Evolutionary conservation across 1,140 invertebrate species (phyloP).

Genomic region (Oreohelix idahoensis): DNA sequence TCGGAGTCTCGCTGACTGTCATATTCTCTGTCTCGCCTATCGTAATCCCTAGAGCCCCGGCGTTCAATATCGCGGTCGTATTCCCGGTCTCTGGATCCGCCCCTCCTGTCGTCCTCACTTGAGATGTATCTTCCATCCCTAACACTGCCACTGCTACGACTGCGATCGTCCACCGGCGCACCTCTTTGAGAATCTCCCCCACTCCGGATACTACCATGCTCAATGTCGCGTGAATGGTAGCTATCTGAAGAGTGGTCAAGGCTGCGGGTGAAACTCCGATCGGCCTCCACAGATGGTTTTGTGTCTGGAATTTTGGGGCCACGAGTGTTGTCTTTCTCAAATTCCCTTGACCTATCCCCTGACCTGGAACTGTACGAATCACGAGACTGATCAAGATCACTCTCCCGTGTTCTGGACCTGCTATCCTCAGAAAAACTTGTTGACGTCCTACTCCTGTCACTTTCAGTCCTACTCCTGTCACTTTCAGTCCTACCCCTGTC

Average conservation of each 20-base stretch:
- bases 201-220: not conserved
- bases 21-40: slow-evolving; percentile 20
- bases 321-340: not conserved
- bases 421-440: not conserved
- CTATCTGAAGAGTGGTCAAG: not conserved
- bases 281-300: slow-evolving; percentile 6
- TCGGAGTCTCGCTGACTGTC: slow-evolving; percentile 15
- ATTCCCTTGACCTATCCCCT: not conserved
- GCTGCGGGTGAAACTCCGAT: not conserved
- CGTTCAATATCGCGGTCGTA: not conserved
- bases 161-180: not conserved
- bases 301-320: not conserved
- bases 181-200: slow-evolving; percentile 13
- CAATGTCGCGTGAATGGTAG: not conserved
- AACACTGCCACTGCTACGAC: not conserved
- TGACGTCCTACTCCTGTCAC: slow-evolving; percentile 1
- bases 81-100: slow-evolving; percentile 4
- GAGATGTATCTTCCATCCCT: not conserved
- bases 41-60: not conserved
- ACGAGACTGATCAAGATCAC: slow-evolving; percentile 16
- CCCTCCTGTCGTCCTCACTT: slow-evolving; percentile 18
- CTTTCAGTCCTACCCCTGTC: not conserved
- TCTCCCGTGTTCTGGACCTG: not conserved
- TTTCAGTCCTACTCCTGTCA: not conserved
- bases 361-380: not conserved